Evolutionary conservation across 2,888 invertebrate genomes (phyloP), one percentile per base, ranked within the genome.

Genomic region (Leptinotarsa haldemani): DNA sequence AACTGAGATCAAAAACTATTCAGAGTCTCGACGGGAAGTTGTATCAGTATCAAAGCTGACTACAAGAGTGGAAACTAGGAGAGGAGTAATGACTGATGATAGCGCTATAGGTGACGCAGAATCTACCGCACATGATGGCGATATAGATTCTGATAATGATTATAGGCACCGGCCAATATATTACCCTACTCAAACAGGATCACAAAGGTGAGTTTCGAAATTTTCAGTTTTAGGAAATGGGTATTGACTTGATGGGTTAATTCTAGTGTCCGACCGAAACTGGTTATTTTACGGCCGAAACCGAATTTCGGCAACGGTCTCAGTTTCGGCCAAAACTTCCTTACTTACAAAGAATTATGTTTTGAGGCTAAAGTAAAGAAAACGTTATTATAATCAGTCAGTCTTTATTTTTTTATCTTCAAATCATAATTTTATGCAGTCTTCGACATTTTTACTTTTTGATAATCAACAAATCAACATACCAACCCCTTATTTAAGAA

Each of bases 121-220:
- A 79, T 94, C 94, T 20, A 94, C 94, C 12, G 95, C 96, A 74
- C 95, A 96, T 83, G 96, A 96, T 80, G 92, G 95, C 0, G 96
- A 96, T 82, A 95, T 96, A 82, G 95, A 95, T 83, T 95, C 94
- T 0, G 95, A 96, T 84, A 94, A 94, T 0, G 94, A 94, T 78
- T 89, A 93, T 61, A 78, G 86, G 66, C 84, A 83, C 20, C 87
- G 83, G 82, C 88, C 85, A 0, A 77, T 87, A 48, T 87, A 87
- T 79, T 86, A 86, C 79, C 85, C 86, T 1, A 81, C 81, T 3
- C 85, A 86, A 68, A 66, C 76, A 13, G 77, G 77, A 67, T 67
- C 79, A n/a, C 74, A 74, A 30, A 79, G 79, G 79, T 79, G 72
- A 70, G 53, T 70, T 69, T 7, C 9, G 18, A 9, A 18, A 56